Conservation (phyloP, 2,888 invertebrate species). For the Drosophila melanosoma region DNA sequence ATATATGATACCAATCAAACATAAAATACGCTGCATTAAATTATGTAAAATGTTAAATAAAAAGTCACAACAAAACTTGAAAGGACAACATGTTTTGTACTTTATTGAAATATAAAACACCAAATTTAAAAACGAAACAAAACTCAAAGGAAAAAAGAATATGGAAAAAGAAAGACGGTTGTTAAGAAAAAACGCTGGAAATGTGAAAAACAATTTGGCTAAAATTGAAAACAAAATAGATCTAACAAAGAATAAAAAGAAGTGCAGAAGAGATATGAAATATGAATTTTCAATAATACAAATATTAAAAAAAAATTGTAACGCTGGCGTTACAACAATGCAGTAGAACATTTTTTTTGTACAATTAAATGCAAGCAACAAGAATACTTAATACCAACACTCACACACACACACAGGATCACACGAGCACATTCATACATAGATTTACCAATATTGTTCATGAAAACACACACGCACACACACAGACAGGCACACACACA, state of each 20-base stretch:
- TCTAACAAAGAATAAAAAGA: neutral
- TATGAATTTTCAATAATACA: slow-evolving; percentile 52
- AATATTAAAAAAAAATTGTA: slow-evolving; percentile 48
- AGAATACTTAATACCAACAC: slow-evolving; percentile 25
- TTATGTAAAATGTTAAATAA: neutral
- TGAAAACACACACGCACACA: slow-evolving; percentile 6
- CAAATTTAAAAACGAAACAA: slow-evolving; percentile 52
- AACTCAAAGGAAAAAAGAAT: slow-evolving; percentile 21
- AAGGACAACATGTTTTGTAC: slow-evolving; percentile 63
- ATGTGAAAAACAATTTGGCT: slow-evolving; percentile 26
- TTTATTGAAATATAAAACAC: slow-evolving; percentile 65
- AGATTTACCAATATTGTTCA: slow-evolving; percentile 5
- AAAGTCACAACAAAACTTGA: slow-evolving; percentile 11
- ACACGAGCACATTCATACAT: slow-evolving; percentile 6
- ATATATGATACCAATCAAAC: slow-evolving; percentile 2
- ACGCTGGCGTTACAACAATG: slow-evolving; percentile 77
- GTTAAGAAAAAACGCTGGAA: slow-evolving; percentile 55
- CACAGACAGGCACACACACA: neutral
- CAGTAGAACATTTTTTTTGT: slow-evolving; percentile 65
- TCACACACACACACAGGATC: slow-evolving; percentile 12
- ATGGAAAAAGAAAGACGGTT: slow-evolving; percentile 61
- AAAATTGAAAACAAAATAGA: slow-evolving; percentile 6
- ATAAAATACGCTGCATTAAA: slow-evolving; percentile 9
- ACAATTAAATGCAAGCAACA: slow-evolving; percentile 60
- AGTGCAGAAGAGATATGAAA: slow-evolving; percentile 27